phyloP scores from a whole-genome alignment of 2,888 invertebrate genomes.

The Philhelius pedissequus region DNA sequence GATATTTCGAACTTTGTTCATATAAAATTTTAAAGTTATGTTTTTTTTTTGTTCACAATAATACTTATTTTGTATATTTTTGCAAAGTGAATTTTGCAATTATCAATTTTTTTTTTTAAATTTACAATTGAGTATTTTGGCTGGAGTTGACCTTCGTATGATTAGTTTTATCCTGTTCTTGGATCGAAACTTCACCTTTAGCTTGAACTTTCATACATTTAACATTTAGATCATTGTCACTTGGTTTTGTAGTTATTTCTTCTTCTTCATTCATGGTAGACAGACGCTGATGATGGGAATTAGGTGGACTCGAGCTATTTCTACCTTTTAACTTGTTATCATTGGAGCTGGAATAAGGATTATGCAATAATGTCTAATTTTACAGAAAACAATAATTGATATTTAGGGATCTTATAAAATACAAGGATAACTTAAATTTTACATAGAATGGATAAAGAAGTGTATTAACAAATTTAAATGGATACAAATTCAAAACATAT shows the following conservation, averaged over 20 bases:
- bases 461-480: not conserved
- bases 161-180: slow-evolving; percentile 9
- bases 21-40: not conserved
- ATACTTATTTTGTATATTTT: not conserved
- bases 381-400: not conserved
- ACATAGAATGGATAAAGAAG: not conserved
- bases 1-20: not conserved
- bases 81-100: not conserved
- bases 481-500: not conserved
- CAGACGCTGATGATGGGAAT: slow-evolving; percentile 80
- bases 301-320: slow-evolving; percentile 55
- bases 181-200: not conserved
- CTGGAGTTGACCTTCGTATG: not conserved
- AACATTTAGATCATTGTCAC: slow-evolving; percentile 14
- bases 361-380: slow-evolving; percentile 42
- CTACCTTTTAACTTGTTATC: slow-evolving; percentile 57
- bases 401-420: not conserved
- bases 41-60: not conserved
- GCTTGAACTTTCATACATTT: not conserved
- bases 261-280: slow-evolving; percentile 94
- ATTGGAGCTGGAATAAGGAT: slow-evolving; percentile 56
- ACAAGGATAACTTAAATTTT: not conserved
- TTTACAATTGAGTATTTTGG: slow-evolving; percentile 47
- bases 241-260: slow-evolving; percentile 79
- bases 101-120: not conserved